Evolutionary conservation across 2,888 invertebrate genomes (phyloP), one percentile per base, ranked within the genome.

Genomic region (Perdita meconis): DNA sequence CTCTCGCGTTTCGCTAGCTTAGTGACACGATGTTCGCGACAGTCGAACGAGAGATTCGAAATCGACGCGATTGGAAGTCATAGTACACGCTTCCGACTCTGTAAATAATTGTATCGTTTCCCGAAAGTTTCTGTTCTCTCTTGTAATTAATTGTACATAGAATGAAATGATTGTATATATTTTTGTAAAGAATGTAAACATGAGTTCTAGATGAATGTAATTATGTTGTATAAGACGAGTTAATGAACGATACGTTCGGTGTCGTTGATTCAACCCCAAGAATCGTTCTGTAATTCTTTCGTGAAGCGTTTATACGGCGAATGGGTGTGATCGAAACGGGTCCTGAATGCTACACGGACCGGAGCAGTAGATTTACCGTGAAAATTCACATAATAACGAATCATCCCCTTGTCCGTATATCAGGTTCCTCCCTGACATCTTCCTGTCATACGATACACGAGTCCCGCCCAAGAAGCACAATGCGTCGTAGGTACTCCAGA

Each of bases 391-490:
- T 86, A 88, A 89, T 88, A 89, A 89, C 87, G 86, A 87, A 90
- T 89, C 87, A 88, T 88, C 87, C 88, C 89, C 84, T 84, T 83
- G 87, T 86, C n/a, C 86, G 83, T 89, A 88, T 88, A 88, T 89
- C 86, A 85, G 83, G 85, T 89, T 89, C 83, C 70, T 61, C 78
- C 61, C 75, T 80, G 86, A 85, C 88, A 85, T 89, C 87, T 90
- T 90, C 89, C 88, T 89, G 90, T 89, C 89, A 91, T 83, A 85
- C 83, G 91, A 90, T 90, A 90, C 89, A 81, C 75, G 70, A 80
- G 78, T 85, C 82, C 82, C 87, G 85, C 84, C 87, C 85, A 85
- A 78, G 57, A 63, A 71, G 74, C 71, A 89, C 88, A 88, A 89
- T 88, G 78, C 83, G 73, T 71, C 76, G 59, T 64, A 78, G 80